A percentile compares a stretch with the other conserved stretches of the same genome.
Conservation (phyloP, 2,113 vertebrate genomes). For the Pica pica region DNA sequence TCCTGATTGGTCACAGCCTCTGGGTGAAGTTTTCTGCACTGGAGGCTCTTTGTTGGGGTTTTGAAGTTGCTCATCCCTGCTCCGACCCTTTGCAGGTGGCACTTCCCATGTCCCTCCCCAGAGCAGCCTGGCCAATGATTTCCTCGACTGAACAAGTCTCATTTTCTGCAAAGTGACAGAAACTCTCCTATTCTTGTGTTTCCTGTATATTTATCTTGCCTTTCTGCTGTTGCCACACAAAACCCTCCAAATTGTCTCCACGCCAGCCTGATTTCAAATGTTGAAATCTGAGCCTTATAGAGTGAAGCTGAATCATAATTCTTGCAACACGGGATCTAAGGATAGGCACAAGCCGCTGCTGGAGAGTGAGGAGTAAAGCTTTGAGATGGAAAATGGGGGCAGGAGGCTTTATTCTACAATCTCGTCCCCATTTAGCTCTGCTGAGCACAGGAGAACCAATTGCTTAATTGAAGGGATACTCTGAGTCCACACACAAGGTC, state of each 20-base stretch:
- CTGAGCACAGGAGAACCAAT: background rate
- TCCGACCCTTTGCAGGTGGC: background rate
- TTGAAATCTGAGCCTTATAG: conserved; percentile 20
- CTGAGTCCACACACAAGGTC: background rate
- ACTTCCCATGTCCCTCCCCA: background rate
- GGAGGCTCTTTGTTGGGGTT: background rate
- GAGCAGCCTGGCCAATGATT: background rate
- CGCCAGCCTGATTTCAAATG: conserved; percentile 26
- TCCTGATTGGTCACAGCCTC: background rate
- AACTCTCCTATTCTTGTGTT: background rate
- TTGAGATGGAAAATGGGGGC: background rate
- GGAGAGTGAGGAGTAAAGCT: background rate
- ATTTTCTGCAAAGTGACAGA: background rate
- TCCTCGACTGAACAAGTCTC: background rate
- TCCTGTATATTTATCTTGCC: conserved; percentile 6
- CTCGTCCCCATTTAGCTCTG: background rate
- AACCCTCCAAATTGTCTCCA: conserved; percentile 3
- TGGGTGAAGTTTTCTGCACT: background rate
- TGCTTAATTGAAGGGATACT: background rate
- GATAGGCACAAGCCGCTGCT: background rate
- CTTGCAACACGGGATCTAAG: conserved; percentile 14
- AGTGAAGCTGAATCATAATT: conserved; percentile 44
- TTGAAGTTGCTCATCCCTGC: background rate
- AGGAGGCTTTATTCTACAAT: background rate
- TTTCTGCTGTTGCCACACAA: conserved; percentile 15